phyloP scores from a whole-genome alignment of 2,888 invertebrate species.

The Sminthurides aquaticus region DNA sequence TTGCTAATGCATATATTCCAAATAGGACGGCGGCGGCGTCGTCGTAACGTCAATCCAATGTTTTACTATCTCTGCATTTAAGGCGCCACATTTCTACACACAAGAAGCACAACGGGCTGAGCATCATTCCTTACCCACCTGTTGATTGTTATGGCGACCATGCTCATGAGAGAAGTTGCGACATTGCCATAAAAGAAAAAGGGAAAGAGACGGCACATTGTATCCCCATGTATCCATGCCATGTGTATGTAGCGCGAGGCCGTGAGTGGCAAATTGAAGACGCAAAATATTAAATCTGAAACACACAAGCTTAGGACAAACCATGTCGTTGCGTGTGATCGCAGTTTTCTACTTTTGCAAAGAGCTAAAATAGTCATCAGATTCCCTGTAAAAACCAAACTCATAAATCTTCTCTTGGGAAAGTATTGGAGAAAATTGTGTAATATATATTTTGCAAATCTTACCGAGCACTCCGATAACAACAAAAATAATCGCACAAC shows the following conservation, averaged over 20 bases:
- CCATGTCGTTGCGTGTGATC: slow-evolving; percentile 76
- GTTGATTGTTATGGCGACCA: slow-evolving; percentile 83
- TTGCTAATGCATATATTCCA: neutral
- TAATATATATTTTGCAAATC: too few species aligned
- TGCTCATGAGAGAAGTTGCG: slow-evolving; percentile 74
- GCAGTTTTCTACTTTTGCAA: slow-evolving; percentile 66
- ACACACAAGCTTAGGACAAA: slow-evolving; percentile 79
- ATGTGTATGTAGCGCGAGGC: slow-evolving; percentile 69
- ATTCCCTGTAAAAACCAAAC: slow-evolving; percentile 60
- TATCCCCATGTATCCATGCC: slow-evolving; percentile 70
- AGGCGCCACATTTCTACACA: too few species aligned
- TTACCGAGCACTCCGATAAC: slow-evolving; percentile 71
- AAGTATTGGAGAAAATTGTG: neutral
- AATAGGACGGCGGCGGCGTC: too few species aligned
- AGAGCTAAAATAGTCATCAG: slow-evolving; percentile 72
- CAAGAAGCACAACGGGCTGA: too few species aligned
- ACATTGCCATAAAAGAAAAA: slow-evolving; percentile 85
- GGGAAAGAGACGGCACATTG: slow-evolving; percentile 74
- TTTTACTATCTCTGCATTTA: neutral
- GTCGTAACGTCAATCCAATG: neutral
- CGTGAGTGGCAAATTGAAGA: slow-evolving; percentile 74
- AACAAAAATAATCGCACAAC: slow-evolving; percentile 70
- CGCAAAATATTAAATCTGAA: slow-evolving; percentile 77
- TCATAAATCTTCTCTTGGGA: neutral
- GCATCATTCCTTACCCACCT: slow-evolving; percentile 56